A percentile compares a stretch with the other conserved stretches of the same genome.
Evolutionary conservation across 2,888 invertebrate genomes (phyloP).

Genomic region (Melinaea marsaeus): DNA sequence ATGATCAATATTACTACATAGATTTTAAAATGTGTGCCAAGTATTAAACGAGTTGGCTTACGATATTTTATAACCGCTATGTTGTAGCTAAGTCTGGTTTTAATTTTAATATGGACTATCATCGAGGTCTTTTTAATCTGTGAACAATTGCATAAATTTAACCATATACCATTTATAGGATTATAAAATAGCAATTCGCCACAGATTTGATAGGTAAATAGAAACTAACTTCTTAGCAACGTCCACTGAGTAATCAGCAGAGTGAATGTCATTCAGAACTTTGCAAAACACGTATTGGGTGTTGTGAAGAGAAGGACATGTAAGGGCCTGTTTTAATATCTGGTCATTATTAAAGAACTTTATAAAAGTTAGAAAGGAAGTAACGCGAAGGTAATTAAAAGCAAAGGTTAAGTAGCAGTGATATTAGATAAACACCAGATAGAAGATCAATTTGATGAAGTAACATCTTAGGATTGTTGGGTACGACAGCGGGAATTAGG

Average conservation of each 20-base stretch:
- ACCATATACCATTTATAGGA: not conserved
- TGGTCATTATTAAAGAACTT: too few relatives aligned
- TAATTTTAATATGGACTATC: not conserved
- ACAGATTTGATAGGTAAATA: not conserved
- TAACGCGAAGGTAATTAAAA: not conserved
- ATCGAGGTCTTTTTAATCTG: constrained; percentile 3
- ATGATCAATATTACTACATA: constrained; percentile 13
- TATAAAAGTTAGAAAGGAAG: not conserved
- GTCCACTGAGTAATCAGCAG: not conserved
- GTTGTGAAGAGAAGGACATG: not conserved
- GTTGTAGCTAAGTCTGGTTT: not conserved
- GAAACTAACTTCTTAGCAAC: not conserved
- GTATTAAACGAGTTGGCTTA: not conserved
- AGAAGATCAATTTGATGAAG: too few relatives aligned
- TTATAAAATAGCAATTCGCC: not conserved
- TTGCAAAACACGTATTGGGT: not conserved
- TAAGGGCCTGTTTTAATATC: not conserved
- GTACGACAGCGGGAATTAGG: too few relatives aligned
- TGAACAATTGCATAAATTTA: not conserved
- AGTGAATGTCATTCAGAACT: not conserved
- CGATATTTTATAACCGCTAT: constrained; percentile 1
- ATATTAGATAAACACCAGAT: too few relatives aligned
- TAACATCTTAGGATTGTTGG: too few relatives aligned
- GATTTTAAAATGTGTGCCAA: constrained; percentile 6
- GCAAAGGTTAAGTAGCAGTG: not conserved